phyloP scores from a whole-genome alignment of 2,113 vertebrate species.

The Proterorhinus semilunaris region DNA sequence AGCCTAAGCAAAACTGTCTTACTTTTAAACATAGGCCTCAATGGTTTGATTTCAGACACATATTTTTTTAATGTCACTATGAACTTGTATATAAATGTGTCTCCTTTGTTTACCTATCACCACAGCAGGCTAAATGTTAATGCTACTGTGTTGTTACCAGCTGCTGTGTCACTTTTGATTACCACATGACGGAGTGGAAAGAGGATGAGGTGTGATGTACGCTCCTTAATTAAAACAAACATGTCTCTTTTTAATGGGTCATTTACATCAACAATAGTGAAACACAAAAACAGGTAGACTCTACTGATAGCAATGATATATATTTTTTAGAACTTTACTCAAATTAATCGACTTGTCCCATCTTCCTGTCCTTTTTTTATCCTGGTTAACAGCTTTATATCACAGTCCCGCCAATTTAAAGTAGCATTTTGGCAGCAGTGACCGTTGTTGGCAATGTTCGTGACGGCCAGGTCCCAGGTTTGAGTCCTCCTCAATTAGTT shows the following conservation, averaged over 20 bases:
- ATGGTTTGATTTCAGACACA: too few species aligned
- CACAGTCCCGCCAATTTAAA: too few species aligned
- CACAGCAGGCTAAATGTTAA: background rate
- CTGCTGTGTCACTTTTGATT: conserved; percentile 42
- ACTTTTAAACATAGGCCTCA: too few species aligned
- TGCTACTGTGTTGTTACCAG: conserved; percentile 25
- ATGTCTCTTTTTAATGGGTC: background rate
- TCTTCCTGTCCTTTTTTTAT: background rate
- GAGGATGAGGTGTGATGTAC: conserved; percentile 13
- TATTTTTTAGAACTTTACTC: background rate
- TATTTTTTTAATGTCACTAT: too few species aligned
- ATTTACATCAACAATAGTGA: background rate
- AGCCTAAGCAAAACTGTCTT: too few species aligned
- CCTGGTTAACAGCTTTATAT: too few species aligned
- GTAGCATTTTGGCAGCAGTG: too few species aligned
- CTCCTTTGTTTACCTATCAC: conserved; percentile 3
- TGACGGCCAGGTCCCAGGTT: too few species aligned
- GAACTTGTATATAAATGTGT: background rate
- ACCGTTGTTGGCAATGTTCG: too few species aligned
- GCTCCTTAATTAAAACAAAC: background rate
- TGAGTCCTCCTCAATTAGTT: too few species aligned
- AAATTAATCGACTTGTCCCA: background rate
- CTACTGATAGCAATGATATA: background rate
- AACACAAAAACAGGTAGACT: background rate
- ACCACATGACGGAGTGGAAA: conserved; percentile 8